Percentiles rank a stretch among this genome's conserved stretches.
Conservation (phyloP, 2,113 vertebrate species). For the Anser brachyrhynchus region DNA sequence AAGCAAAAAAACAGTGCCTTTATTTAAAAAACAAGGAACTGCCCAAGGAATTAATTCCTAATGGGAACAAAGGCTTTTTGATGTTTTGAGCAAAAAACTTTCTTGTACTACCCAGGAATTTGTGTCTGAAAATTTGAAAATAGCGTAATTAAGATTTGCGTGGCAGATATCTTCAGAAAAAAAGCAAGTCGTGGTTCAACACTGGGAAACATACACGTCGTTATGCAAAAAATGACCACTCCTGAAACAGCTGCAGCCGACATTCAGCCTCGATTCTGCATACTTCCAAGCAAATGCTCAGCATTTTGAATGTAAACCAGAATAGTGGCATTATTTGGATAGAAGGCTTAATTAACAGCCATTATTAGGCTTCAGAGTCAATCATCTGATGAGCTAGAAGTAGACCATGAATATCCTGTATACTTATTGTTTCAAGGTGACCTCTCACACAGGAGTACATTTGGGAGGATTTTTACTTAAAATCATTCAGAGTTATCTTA, state of each 20-base stretch:
- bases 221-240: not conserved
- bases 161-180: not conserved
- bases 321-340: not conserved
- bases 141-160: not conserved
- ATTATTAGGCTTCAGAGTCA: not conserved
- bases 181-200: not conserved
- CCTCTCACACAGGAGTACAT: not conserved
- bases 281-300: not conserved
- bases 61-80: conserved; percentile 58
- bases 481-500: not conserved
- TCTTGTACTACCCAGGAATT: conserved; percentile 47
- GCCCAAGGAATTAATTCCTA: conserved; percentile 48
- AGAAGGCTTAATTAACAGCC: not conserved
- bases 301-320: not conserved
- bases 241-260: not conserved
- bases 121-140: not conserved
- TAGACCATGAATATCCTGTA: not conserved
- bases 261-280: not conserved
- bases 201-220: not conserved
- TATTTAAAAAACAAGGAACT: conserved; percentile 31
- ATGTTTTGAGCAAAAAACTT: conserved; percentile 11
- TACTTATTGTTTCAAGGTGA: not conserved
- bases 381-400: not conserved
- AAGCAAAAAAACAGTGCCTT: conserved; percentile 35
- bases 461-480: not conserved